phyloP scores from a whole-genome alignment of 2,797 vertebrate species.

The Micrastur ruficollis region DNA sequence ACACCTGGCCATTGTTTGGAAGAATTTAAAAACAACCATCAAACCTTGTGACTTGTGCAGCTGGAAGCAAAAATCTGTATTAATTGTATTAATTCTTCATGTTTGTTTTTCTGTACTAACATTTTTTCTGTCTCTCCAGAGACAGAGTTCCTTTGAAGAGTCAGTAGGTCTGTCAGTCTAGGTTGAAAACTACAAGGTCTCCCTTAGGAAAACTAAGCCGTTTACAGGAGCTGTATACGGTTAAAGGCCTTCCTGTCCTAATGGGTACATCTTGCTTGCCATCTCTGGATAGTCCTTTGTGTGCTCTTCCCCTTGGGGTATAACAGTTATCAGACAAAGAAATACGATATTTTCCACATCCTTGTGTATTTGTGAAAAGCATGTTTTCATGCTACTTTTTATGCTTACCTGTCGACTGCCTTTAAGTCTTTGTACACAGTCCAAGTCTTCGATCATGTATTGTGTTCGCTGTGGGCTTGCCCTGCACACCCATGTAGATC shows the following conservation, averaged over 20 bases:
- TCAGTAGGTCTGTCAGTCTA: neutral
- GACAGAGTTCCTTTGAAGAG: neutral
- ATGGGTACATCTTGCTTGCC: neutral
- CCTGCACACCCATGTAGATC: conserved; percentile 12
- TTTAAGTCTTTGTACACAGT: conserved; percentile 34
- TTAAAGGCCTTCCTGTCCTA: neutral
- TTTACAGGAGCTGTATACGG: neutral
- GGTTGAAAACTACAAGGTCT: neutral
- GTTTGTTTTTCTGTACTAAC: neutral
- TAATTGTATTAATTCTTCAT: neutral
- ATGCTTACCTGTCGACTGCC: neutral
- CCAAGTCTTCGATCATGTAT: conserved; percentile 42
- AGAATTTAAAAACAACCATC: neutral
- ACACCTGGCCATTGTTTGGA: neutral
- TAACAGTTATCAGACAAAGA: neutral
- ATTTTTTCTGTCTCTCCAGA: neutral
- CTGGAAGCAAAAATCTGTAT: neutral
- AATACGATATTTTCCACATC: neutral
- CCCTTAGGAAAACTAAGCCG: neutral
- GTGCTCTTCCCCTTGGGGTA: neutral
- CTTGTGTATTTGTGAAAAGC: neutral
- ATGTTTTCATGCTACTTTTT: neutral
- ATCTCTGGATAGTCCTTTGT: neutral
- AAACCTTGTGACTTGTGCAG: neutral
- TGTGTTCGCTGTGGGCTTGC: neutral